These are phyloP conservation scores for Ceratotherium simum DNA, from an alignment of 2,113 vertebrate genomes.

Conservation along the genomic window DNA sequence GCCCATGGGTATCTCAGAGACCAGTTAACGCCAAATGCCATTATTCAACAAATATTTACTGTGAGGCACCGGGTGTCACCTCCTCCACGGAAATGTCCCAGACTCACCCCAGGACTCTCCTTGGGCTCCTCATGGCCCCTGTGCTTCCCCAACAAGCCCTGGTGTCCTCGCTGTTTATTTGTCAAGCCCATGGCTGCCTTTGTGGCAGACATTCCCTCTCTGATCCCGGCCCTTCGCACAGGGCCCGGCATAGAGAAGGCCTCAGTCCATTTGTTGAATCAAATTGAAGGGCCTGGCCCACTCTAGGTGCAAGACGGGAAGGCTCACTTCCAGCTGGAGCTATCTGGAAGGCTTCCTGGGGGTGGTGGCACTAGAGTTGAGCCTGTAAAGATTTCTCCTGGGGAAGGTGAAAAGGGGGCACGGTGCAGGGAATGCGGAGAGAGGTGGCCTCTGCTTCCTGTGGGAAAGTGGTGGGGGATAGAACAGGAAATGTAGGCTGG, in stretches of 20 bases:
- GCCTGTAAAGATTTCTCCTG: background rate
- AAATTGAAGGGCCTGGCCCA: background rate
- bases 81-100: background rate
- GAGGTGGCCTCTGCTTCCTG: background rate
- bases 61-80: no score
- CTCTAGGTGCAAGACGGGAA: background rate
- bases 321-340: background rate
- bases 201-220: background rate
- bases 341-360: constrained; percentile 6
- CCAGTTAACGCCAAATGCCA: background rate
- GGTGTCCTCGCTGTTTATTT: background rate
- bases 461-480: background rate
- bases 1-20: background rate
- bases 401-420: background rate
- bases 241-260: background rate
- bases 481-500: background rate
- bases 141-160: background rate
- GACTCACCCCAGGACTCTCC: background rate
- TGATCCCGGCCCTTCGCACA: background rate
- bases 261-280: background rate
- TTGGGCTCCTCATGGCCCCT: background rate
- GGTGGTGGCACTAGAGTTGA: background rate
- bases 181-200: background rate
- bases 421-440: background rate
- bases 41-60: background rate